Base-by-base conservation (phyloP, 1,140 invertebrate genomes). In the Elymnias hypermnestra region DNA sequence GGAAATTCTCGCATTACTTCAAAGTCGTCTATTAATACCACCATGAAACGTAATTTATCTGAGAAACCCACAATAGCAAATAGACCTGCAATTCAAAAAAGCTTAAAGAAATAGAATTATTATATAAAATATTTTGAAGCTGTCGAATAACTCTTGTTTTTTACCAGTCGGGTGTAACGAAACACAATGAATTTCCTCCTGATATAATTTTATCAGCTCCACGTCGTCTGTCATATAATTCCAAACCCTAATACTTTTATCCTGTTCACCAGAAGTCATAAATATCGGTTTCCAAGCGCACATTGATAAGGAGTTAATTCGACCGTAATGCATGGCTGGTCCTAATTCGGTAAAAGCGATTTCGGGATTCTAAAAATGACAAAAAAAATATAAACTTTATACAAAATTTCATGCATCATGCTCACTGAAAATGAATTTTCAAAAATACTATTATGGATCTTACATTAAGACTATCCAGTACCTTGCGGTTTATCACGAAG, bases 271-370 rank as follows among this genome's bases (percentile, higher is more conserved):
- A 29, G 92, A 92, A 0, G 95, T 97, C 69, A 96, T 92, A 18
- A 97, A 91, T 21, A 97, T 90, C 0, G 95, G 92, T 81, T 97
- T 98, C 91, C 95, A 94, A 1, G 92, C 89, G 70, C 96, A 97
- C 43, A 94, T 89, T 5, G 95, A 92, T 12, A 97, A 72, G 9
- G 90, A 91, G 22, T 91, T 90, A 13, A 98, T 93, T 1, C 89
- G 79, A 1, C 93, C 94, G 41, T 93, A 91, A 73, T 98, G 96
- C 52, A 96, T 90, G 0, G 90, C 77, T 49, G 94, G 89, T 0
- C 93, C 93, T 2, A 95, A 76, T 57, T 87, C 84, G 3, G 29
- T 53, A 40, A 87, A 87, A 9, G 67, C n/a, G 51, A 87, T 77
- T 69, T 87, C 83, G 26, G 84, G 75, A 55, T 76, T 77, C 86